These are phyloP conservation scores for Palythoa grandis DNA, from an alignment of 92 coral and sea anemone genomes.

Conservation along the genomic window DNA sequence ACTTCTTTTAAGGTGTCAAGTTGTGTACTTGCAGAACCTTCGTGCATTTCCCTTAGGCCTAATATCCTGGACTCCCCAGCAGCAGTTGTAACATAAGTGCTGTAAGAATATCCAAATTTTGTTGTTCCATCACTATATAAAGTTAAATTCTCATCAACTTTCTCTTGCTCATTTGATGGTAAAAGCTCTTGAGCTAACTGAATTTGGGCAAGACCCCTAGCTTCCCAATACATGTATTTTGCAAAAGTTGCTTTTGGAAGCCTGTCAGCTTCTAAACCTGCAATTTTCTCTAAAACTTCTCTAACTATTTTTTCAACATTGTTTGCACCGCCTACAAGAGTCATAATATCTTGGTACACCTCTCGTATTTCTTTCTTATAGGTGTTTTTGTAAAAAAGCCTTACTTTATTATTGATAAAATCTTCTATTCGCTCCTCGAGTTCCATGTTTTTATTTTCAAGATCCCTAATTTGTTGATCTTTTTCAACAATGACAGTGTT, in stretches of 20 bases:
- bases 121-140: constrained; percentile 48
- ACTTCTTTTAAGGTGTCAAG: constrained; percentile 38
- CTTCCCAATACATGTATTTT: constrained; percentile 41
- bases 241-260: constrained; percentile 55
- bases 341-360: constrained; percentile 42
- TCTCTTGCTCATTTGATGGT: constrained; percentile 23
- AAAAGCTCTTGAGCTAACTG: constrained; percentile 42
- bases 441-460: constrained; percentile 41
- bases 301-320: constrained; percentile 41
- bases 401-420: constrained; percentile 32
- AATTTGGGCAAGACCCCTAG: constrained; percentile 37
- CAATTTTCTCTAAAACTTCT: constrained; percentile 44
- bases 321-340: constrained; percentile 39
- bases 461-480: constrained; percentile 37
- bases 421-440: constrained; percentile 36
- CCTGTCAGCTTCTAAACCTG: constrained; percentile 30
- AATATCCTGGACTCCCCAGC: constrained; percentile 35
- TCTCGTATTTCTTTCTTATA: constrained; percentile 43
- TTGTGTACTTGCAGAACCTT: constrained; percentile 42
- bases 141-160: constrained; percentile 23
- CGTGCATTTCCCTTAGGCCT: constrained; percentile 43
- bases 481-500: constrained; percentile 17
- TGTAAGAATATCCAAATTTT: constrained; percentile 31
- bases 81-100: constrained; percentile 40
- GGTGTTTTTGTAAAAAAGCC: constrained; percentile 19